A percentile compares a stretch with the other conserved stretches of the same genome.
These are phyloP conservation scores for Temnothorax nylanderi DNA, from an alignment of 1,140 invertebrate species.

Conservation along the genomic window DNA sequence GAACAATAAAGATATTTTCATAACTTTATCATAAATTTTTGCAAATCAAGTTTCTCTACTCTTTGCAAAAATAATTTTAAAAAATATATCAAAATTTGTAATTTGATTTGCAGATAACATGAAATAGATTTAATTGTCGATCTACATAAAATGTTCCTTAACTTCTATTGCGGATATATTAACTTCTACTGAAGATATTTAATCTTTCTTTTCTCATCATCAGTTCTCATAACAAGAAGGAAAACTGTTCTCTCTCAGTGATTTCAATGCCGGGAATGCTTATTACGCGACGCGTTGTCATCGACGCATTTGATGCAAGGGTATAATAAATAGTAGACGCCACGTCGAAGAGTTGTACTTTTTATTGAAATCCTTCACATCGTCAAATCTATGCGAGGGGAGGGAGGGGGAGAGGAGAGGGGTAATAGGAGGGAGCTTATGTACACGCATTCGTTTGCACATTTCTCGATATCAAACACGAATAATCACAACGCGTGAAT, in stretches of 20 bases:
- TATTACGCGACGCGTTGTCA: background rate
- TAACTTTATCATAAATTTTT: background rate
- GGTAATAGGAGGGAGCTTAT: conserved; percentile 76
- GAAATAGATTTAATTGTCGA: no score
- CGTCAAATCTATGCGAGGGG: conserved; percentile 75
- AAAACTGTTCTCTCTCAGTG: conserved; percentile 41
- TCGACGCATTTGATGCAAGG: background rate
- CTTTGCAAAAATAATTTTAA: background rate
- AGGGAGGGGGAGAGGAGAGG: conserved; percentile 54
- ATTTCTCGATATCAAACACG: conserved; percentile 69
- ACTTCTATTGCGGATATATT: background rate
- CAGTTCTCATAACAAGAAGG: background rate
- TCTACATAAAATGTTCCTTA: background rate
- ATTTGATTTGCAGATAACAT: background rate
- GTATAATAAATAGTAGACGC: conserved; percentile 48
- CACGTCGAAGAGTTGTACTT: conserved; percentile 80
- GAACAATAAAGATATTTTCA: background rate
- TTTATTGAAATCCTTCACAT: conserved; percentile 83
- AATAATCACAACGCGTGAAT: conserved; percentile 69
- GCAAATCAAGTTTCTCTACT: background rate
- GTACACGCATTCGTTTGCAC: conserved; percentile 79
- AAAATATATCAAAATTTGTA: conserved; percentile 2
- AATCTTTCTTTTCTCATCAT: background rate
- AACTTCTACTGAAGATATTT: no score
- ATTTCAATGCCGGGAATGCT: conserved; percentile 71